Evolutionary conservation across 23 tunicate genomes (phyloP).

Genomic region (Ascidia mentula): DNA sequence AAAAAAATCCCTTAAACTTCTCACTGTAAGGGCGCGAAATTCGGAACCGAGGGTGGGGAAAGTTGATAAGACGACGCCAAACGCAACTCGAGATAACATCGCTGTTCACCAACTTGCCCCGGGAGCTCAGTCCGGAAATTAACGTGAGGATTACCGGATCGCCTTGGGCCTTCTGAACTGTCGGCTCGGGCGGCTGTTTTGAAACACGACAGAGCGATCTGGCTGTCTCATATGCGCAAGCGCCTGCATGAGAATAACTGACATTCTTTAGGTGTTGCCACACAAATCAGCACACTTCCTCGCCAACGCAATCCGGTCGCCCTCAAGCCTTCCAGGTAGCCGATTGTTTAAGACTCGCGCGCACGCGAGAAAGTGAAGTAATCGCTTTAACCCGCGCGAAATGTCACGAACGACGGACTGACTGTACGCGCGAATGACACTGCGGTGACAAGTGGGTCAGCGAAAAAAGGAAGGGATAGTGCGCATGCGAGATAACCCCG

Average conservation of each 20-base stretch:
- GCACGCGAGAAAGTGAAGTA: not conserved
- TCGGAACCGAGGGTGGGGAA: too few species aligned
- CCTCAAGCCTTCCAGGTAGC: constrained; percentile 11
- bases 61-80: too few species aligned
- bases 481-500: not conserved
- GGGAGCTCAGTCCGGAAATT: constrained; percentile 26
- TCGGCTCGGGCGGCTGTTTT: not conserved
- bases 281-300: not conserved
- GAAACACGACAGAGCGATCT: not conserved
- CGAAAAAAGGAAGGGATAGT: not conserved
- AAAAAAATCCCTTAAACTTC: too few species aligned
- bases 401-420: not conserved
- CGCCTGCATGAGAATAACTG: not conserved
- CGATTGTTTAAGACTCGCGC: not conserved
- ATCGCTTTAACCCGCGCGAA: constrained; percentile 5
- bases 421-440: not conserved
- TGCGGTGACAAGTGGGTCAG: constrained; percentile 7
- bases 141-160: constrained; percentile 24
- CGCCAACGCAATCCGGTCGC: too few species aligned
- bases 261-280: not conserved
- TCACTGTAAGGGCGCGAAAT: too few species aligned
- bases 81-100: not conserved
- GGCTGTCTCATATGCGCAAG: too few species aligned
- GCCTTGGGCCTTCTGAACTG: not conserved
- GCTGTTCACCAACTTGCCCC: not conserved